Base-by-base conservation (phyloP, 2,113 vertebrate genomes). In the Lamprotornis superbus region DNA sequence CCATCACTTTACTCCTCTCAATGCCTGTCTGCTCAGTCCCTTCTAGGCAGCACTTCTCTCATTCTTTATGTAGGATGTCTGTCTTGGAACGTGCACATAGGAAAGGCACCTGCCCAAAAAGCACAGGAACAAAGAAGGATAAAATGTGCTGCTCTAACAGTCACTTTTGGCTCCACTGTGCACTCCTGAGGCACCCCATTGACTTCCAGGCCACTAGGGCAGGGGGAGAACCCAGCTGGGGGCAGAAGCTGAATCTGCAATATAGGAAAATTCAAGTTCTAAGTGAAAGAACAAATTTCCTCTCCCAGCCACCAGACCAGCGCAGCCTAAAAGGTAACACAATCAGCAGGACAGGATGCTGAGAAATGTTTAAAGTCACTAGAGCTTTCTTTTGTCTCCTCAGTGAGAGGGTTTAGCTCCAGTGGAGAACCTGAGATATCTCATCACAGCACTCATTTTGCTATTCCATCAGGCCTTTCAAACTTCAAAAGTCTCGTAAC, bases 41-140 rank as follows among this genome's bases (percentile, higher is more conserved):
- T 78, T 56, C 74, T 20, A 59, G 65, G 44, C 24, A 93, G 63
- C 44, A 27, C 17, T 42, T 79, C 27, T 94, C 65, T 40, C 31
- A 31, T 15, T 33, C 49, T 52, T 0, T 5, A 18, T n/a, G 18
- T 60, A 67, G 28, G 30, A 42, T 57, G 7, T 44, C 53, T 57
- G 49, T 25, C 57, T 75, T 1, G 0, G 70, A 92, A 23, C 0
- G 0, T 13, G n/a, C 37, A 69, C 39, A 21, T 19, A 59, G 46
- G 35, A 87, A 79, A 81, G 42, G 35, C 37, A 65, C 20, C 14
- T 68, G 61, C 52, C 75, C 59, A 12, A 9, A 44, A 80, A 47
- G 40, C 44, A 50, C 21, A 53, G 22, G 50, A 74, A 59, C 15
- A 27, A 75, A 16, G 37, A 27, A 55, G 49, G 21, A 35, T 1